These are phyloP conservation scores for Gasterosteus aculeatus DNA, from an alignment of 2,113 vertebrate genomes.

Conservation along the genomic window DNA sequence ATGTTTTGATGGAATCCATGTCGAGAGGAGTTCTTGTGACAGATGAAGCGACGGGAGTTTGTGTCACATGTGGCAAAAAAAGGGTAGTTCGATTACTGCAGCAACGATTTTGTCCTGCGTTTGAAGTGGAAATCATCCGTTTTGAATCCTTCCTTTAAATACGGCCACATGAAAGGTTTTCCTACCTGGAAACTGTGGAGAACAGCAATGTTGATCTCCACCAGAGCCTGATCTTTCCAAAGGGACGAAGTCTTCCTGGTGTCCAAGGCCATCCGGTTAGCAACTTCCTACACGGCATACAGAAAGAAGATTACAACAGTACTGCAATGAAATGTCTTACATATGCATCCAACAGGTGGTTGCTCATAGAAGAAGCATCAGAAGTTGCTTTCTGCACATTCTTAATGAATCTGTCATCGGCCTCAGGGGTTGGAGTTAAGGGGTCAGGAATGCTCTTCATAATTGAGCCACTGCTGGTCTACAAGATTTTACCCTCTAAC, in stretches of 20 bases:
- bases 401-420: not conserved
- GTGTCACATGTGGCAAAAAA: not conserved
- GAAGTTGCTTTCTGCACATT: not conserved
- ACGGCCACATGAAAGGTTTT: not conserved
- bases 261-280: slow-evolving; percentile 92
- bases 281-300: slow-evolving; percentile 85
- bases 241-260: slow-evolving; percentile 94
- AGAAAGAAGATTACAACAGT: not conserved
- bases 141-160: not conserved
- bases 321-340: not conserved
- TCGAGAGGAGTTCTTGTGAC: not conserved
- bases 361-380: not conserved
- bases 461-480: not conserved
- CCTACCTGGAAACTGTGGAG: slow-evolving; percentile 95
- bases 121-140: not conserved
- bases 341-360: not conserved
- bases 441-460: not conserved
- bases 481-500: not conserved
- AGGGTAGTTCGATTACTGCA: no score
- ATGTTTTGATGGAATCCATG: not conserved
- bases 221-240: slow-evolving; percentile 97
- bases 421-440: not conserved
- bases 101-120: no score
- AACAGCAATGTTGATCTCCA: slow-evolving; percentile 98
- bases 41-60: not conserved